Conservation (phyloP, 2,888 invertebrate genomes). For the Stenolophus ochropezus region DNA sequence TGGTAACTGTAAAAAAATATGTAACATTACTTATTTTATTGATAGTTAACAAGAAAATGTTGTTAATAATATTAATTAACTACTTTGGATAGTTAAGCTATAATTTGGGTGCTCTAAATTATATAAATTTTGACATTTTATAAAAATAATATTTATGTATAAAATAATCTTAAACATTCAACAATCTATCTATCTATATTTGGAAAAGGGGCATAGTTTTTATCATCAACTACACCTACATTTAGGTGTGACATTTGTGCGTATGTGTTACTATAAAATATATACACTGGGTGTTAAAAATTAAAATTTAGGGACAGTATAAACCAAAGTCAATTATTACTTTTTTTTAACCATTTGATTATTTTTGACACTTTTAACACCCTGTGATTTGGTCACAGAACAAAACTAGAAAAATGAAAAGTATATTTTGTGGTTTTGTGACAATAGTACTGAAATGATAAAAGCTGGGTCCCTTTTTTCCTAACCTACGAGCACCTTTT, state of each 20-base stretch:
- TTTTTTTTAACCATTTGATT: too few species aligned
- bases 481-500: constrained; percentile 1
- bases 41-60: not conserved
- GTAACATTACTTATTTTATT: constrained; percentile 4
- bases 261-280: too few species aligned
- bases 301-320: too few species aligned
- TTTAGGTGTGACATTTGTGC: not conserved
- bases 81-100: constrained; percentile 28
- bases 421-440: too few species aligned
- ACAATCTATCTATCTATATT: not conserved
- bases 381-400: too few species aligned
- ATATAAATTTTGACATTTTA: not conserved
- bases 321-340: too few species aligned
- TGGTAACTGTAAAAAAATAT: constrained; percentile 12
- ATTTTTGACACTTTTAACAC: too few species aligned
- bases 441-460: too few species aligned
- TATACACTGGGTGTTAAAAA: too few species aligned
- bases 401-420: too few species aligned
- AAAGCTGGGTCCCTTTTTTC: not conserved
- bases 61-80: not conserved
- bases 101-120: not conserved
- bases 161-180: not conserved
- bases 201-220: not conserved
- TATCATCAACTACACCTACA: not conserved
- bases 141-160: not conserved